Evolutionary conservation across 2,113 vertebrate species (phyloP), one percentile per base, ranked within the genome.

Genomic region (Ictidomys tridecemlineatus): DNA sequence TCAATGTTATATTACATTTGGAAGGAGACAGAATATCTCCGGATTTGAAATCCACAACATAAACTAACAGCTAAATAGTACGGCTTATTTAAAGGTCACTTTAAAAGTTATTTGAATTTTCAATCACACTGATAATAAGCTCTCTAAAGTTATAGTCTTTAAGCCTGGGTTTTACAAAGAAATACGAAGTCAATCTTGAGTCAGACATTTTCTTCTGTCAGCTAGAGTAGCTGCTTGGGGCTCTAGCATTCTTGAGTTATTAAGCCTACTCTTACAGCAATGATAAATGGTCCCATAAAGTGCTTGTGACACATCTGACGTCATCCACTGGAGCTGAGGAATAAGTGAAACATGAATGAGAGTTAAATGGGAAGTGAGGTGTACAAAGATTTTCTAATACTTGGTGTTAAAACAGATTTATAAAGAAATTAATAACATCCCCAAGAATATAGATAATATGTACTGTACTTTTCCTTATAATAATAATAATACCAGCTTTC

Each of bases 201-300:
- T 91, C 10, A 67, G 0, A 4, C 93, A 95, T 58, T 95, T 86
- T 51, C 18, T 95, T 96, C 80, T 90, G n/a, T 96, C 32, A 77
- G 77, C 56, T 3, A 88, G 1, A 1, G 30, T 14, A 89, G 53
- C 14, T 85, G 56, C 90, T 93, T 89, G 56, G 39, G 30, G 65
- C 83, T 90, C 48, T 0, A 63, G 14, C 34, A 53, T 61, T 65
- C 22, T 63, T 88, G 83, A 95, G 88, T 95, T 94, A 97, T 2
- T 69, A 30, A 1, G 70, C 22, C 20, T 92, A 80, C 93, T 91
- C 82, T 96, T 91, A 24, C 53, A 95, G 91, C 28, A 24, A 8
- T 93, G 87, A 98, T 58, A 97, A 98, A 98, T 96, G 88, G 87
- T 72, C 96, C 97, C 96, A 95, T 85, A 97, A 98, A 98, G 89